A percentile compares a stretch with the other conserved stretches of the same genome.
Conservation (phyloP, 1,140 invertebrate genomes). For the Carposina sasakii region DNA sequence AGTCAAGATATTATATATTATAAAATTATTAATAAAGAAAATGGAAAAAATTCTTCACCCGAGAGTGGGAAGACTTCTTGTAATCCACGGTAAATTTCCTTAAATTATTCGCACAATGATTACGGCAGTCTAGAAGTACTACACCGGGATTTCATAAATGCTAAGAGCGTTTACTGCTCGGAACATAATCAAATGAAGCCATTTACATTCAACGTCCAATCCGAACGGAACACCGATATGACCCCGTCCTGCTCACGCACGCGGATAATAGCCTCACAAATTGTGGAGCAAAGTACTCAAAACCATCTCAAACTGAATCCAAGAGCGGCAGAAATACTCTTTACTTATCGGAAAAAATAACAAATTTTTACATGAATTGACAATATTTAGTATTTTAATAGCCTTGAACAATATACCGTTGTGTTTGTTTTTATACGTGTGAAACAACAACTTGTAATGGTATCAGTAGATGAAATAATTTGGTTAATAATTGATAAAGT, state of each 20-base stretch:
- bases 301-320: conserved; percentile 37
- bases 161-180: conserved; percentile 54
- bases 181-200: conserved; percentile 67
- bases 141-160: conserved; percentile 57
- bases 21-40: no score
- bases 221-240: conserved; percentile 30
- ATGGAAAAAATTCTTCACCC: no score
- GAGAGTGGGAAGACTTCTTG: neutral
- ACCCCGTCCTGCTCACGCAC: conserved; percentile 41
- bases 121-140: conserved; percentile 37
- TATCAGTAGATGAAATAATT: no score
- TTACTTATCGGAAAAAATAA: conserved; percentile 51
- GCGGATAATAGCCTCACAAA: conserved; percentile 57
- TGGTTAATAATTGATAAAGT: no score
- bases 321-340: no score
- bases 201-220: conserved; percentile 61
- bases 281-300: conserved; percentile 52
- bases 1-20: no score
- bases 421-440: no score
- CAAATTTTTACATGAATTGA: conserved; percentile 66
- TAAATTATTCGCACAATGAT: conserved; percentile 26
- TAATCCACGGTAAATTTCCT: neutral
- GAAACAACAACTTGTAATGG: no score
- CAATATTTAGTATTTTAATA: no score
- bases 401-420: no score